These are phyloP conservation scores for Eunapius fragilis DNA, from an alignment of 37 sponge, comb jelly and placozoan species.

Conservation along the genomic window DNA sequence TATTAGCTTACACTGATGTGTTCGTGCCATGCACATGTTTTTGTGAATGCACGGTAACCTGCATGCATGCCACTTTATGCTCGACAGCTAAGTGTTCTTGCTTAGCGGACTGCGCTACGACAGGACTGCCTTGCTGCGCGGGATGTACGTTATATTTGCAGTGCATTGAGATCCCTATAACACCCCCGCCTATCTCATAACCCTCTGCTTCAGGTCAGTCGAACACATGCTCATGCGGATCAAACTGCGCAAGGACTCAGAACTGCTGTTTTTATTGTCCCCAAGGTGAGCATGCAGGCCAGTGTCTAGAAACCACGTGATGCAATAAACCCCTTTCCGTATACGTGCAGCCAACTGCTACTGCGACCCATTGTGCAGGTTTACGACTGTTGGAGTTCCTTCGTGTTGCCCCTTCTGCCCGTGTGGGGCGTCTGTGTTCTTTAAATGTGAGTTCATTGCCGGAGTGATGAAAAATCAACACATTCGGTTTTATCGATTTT, in stretches of 20 bases:
- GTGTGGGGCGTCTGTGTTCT: not conserved
- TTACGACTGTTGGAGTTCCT: not conserved
- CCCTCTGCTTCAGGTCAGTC: not conserved
- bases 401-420: not conserved
- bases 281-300: not conserved
- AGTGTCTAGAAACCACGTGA: too few relatives aligned
- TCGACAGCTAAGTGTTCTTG: too few relatives aligned
- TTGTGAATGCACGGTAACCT: not conserved
- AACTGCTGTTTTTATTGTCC: not conserved
- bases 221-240: not conserved
- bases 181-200: not conserved
- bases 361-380: not conserved
- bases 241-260: not conserved
- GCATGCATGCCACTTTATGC: too few relatives aligned
- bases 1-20: too few relatives aligned
- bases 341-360: not conserved
- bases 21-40: too few relatives aligned
- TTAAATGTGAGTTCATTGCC: not conserved
- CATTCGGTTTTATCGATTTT: too few relatives aligned
- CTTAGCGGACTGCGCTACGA: too few relatives aligned
- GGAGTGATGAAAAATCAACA: too few relatives aligned
- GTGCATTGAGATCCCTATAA: too few relatives aligned
- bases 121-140: too few relatives aligned
- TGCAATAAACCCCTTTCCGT: too few relatives aligned
- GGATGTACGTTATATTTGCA: too few relatives aligned